Conservation (phyloP, 2,113 vertebrate genomes). For the Anas platyrhynchos region DNA sequence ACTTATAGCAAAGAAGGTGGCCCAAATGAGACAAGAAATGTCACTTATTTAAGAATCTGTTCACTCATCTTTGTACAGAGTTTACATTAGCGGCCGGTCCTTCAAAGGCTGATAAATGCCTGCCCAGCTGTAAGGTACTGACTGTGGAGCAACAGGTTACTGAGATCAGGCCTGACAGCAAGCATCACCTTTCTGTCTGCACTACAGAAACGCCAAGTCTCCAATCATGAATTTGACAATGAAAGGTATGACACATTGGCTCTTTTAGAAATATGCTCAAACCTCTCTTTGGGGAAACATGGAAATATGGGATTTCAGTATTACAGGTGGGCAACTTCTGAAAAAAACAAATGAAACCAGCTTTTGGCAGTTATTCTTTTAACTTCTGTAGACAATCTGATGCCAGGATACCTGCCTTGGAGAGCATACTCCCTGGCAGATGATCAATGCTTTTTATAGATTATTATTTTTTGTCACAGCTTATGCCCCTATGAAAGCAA, state of each 20-base stretch:
- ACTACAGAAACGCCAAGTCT: background rate
- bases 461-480: background rate
- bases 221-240: background rate
- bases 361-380: background rate
- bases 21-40: background rate
- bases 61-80: background rate
- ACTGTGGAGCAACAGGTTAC: background rate
- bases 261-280: background rate
- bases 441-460: background rate
- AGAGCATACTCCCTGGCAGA: background rate
- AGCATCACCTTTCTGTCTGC: background rate
- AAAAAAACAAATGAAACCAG: background rate
- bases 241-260: rapidly evolving
- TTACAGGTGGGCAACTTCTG: background rate
- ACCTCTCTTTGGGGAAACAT: background rate
- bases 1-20: background rate
- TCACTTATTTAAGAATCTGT: background rate
- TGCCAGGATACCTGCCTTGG: background rate
- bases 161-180: background rate
- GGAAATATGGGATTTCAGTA: background rate
- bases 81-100: background rate
- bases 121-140: background rate
- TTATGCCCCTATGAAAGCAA: background rate
- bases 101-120: background rate
- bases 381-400: background rate